Percentiles rank a stretch among this genome's conserved stretches.
Evolutionary conservation across 2,113 vertebrate species (phyloP).

Genomic region (Odontophorus gujanensis): DNA sequence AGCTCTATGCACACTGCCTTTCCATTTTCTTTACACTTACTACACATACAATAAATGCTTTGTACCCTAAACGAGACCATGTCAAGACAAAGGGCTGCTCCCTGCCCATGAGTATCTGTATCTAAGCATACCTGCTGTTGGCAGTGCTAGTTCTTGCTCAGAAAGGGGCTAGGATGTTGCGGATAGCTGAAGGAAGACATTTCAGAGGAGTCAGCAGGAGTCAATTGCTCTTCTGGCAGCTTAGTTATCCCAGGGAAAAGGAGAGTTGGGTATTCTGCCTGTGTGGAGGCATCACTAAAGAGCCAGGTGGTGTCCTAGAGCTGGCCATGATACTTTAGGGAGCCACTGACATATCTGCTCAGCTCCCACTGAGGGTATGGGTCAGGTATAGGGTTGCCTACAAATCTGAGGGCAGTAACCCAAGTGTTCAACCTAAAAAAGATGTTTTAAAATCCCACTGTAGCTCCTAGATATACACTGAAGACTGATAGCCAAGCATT

Average conservation of each 20-base stretch:
- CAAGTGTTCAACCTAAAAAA: not conserved
- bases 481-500: not conserved
- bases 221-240: not conserved
- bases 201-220: not conserved
- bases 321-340: rapidly evolving
- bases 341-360: rapidly evolving
- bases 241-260: not conserved
- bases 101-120: not conserved
- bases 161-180: not conserved
- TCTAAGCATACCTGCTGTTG: rapidly evolving
- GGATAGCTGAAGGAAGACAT: not conserved
- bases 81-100: not conserved
- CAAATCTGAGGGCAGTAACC: not conserved
- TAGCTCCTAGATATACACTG: not conserved
- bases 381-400: not conserved
- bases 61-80: not conserved
- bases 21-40: not conserved
- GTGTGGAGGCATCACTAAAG: rapidly evolving
- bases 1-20: rapidly evolving
- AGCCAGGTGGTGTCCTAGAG: not conserved
- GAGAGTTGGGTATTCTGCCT: not conserved
- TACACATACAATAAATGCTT: not conserved
- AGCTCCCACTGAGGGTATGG: not conserved
- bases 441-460: not conserved
- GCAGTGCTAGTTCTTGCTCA: not conserved